Conservation (phyloP, 2,888 invertebrate genomes). For the Acanthacorydalis orientalis region DNA sequence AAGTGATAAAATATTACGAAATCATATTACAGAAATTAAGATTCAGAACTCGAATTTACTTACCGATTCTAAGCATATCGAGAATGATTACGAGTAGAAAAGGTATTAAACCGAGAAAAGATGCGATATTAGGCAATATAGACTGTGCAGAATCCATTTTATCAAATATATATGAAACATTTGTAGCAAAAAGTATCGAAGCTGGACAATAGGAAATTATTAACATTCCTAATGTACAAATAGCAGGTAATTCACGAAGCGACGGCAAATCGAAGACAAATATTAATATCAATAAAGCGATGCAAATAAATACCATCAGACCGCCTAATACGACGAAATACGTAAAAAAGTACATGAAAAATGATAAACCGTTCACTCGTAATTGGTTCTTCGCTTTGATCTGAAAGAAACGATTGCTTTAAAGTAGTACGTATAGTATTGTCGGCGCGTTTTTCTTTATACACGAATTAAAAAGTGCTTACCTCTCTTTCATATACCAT, state of each 20-base stretch:
- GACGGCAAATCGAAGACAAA: constrained; percentile 53
- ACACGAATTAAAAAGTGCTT: constrained; percentile 11
- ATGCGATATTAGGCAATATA: constrained; percentile 59
- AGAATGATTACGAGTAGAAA: constrained; percentile 53
- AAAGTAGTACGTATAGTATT: neutral
- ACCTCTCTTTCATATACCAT: constrained; percentile 76
- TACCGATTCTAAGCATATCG: constrained; percentile 55
- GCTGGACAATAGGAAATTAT: constrained; percentile 56
- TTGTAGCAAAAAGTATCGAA: constrained; percentile 58
- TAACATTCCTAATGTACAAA: constrained; percentile 46
- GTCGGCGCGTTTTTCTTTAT: neutral
- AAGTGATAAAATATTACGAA: too few species aligned
- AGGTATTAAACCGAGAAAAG: constrained; percentile 57
- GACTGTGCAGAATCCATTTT: constrained; percentile 70
- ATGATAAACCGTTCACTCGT: constrained; percentile 62
- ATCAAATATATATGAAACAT: constrained; percentile 64
- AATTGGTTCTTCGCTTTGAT: constrained; percentile 69
- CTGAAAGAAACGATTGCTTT: constrained; percentile 26
- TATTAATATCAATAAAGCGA: constrained; percentile 44
- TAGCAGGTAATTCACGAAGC: constrained; percentile 48
- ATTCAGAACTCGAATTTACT: constrained; percentile 16
- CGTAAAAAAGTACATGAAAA: constrained; percentile 56
- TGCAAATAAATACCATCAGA: constrained; percentile 49
- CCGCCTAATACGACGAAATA: constrained; percentile 56
- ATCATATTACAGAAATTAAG: too few species aligned